phyloP scores from a whole-genome alignment of 2,888 invertebrate genomes.

The Drosophila basisetae region DNA sequence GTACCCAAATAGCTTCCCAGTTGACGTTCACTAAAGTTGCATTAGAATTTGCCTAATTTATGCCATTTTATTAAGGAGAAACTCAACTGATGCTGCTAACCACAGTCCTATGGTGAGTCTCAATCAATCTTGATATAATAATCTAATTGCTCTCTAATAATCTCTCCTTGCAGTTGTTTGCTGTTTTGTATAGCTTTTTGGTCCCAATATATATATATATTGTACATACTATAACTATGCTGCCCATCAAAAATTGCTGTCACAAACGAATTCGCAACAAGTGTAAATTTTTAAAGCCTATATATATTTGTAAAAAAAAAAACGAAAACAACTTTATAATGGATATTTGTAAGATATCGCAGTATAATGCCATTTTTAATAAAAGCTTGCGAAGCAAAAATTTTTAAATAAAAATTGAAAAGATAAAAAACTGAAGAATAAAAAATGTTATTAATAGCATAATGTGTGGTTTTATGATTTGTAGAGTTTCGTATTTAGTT shows the following conservation, averaged over 20 bases:
- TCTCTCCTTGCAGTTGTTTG: slow-evolving; percentile 56
- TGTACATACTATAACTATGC: slow-evolving; percentile 41
- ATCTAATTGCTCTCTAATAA: neutral
- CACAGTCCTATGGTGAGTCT: slow-evolving; percentile 49
- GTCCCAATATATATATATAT: slow-evolving; percentile 39
- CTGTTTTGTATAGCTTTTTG: slow-evolving; percentile 58
- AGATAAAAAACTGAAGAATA: neutral
- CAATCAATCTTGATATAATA: neutral
- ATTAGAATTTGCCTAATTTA: slow-evolving; percentile 27
- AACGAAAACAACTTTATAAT: slow-evolving; percentile 31
- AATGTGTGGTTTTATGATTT: slow-evolving; percentile 22
- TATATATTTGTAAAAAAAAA: slow-evolving; percentile 61
- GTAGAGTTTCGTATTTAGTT: slow-evolving; percentile 3
- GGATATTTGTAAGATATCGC: slow-evolving; percentile 54
- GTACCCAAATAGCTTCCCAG: slow-evolving; percentile 42
- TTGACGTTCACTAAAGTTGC: slow-evolving; percentile 52
- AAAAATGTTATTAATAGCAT: slow-evolving; percentile 2
- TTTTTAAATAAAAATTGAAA: slow-evolving; percentile 32
- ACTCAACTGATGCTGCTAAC: slow-evolving; percentile 37
- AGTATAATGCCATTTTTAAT: slow-evolving; percentile 45
- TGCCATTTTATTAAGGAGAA: slow-evolving; percentile 25
- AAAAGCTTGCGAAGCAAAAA: slow-evolving; percentile 68
- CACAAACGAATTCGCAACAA: slow-evolving; percentile 59
- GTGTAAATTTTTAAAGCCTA: slow-evolving; percentile 68
- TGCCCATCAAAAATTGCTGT: slow-evolving; percentile 72